These are phyloP conservation scores for Aleiodes leptofemur DNA, from an alignment of 2,888 invertebrate species.

Conservation along the genomic window DNA sequence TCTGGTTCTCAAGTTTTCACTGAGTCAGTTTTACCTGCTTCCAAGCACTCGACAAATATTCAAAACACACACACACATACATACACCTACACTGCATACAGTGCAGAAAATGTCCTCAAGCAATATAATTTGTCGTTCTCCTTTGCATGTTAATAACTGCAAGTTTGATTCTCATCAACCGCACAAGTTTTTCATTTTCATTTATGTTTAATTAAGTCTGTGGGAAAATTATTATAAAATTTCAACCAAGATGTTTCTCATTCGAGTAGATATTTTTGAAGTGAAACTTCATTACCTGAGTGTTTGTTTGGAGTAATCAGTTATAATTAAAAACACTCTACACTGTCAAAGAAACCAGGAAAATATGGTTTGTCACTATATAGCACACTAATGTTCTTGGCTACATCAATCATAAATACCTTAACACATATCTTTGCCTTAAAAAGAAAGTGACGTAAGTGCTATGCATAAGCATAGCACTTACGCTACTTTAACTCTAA, in stretches of 20 bases:
- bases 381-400: no score
- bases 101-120: neutral
- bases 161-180: neutral
- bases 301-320: no score
- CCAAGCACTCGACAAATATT: slow-evolving; percentile 23
- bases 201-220: slow-evolving; percentile 69
- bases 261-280: no score
- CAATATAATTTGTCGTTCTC: slow-evolving; percentile 10
- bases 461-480: no score
- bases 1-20: neutral
- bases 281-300: no score
- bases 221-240: slow-evolving; percentile 69
- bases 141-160: neutral
- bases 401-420: no score
- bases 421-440: no score
- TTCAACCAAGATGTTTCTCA: slow-evolving; percentile 7
- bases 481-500: no score
- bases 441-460: no score
- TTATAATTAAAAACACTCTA: no score
- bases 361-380: no score
- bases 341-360: no score
- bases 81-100: neutral
- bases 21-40: slow-evolving; percentile 29
- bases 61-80: slow-evolving; percentile 6
- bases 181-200: slow-evolving; percentile 67